phyloP scores from a whole-genome alignment of 2,888 invertebrate genomes.

The Pristionchus entomophagus region DNA sequence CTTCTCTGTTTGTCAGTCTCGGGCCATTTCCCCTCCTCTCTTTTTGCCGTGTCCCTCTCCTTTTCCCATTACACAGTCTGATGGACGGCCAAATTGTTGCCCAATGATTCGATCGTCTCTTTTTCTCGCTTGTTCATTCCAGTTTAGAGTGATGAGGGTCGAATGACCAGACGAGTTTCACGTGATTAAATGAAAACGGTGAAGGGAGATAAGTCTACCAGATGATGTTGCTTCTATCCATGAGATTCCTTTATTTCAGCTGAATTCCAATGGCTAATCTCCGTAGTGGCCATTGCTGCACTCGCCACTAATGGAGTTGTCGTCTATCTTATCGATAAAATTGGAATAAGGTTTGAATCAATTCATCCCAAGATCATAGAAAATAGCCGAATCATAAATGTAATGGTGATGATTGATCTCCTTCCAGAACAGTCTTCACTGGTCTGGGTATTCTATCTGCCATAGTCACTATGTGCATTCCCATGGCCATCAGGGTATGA shows the following conservation, averaged over 20 bases:
- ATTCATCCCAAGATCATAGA: not conserved
- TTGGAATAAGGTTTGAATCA: conserved; percentile 6
- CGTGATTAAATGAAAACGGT: not conserved
- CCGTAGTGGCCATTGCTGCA: conserved; percentile 72
- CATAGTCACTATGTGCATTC: conserved; percentile 67
- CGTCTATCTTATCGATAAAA: conserved; percentile 66
- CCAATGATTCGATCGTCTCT: not conserved
- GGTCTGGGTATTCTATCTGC: conserved; percentile 70
- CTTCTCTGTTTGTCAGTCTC: not conserved
- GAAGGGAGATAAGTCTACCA: not conserved
- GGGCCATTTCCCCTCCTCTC: not conserved
- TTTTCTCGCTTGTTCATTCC: not conserved
- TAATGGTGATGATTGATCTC: conserved; percentile 17
- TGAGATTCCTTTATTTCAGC: conserved; percentile 50
- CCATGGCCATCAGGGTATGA: conserved; percentile 66
- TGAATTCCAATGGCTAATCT: conserved; percentile 65
- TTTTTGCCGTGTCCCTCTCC: conserved; percentile 21
- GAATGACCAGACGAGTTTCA: conserved; percentile 19
- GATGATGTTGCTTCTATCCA: not conserved
- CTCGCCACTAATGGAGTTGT: conserved; percentile 72
- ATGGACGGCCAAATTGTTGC: not conserved
- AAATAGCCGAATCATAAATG: no score
- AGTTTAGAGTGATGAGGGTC: not conserved
- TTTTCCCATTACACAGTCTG: conserved; percentile 7
- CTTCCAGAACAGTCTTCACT: conserved; percentile 69